Base-by-base conservation (phyloP, 1,140 invertebrate genomes). In the Ylistrum balloti region DNA sequence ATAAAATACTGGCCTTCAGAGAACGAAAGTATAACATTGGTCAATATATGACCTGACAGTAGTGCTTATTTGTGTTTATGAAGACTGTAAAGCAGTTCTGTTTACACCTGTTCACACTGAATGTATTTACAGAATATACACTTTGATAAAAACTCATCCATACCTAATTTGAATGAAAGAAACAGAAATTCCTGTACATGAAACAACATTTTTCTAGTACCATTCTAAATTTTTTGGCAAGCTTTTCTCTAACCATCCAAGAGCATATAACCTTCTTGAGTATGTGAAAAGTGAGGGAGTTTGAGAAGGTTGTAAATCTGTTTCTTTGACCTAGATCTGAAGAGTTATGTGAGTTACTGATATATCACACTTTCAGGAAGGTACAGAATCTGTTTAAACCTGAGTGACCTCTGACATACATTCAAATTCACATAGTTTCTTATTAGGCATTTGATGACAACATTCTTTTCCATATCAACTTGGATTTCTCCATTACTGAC, bases 391-490 rank as follows among this genome's bases (percentile, higher is more conserved):
- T 17, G 56, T 74, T 28, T 74, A n/a, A 74, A n/a, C 56, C 56
- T 28, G 56, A 74, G 28, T 74, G 56, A 74, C n/a, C 56, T n/a
- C 11, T 74, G 56, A 74, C 56, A n/a, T n/a, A 74, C 56, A 74
- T 74, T 74, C 22, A 74, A 74, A 28, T 74, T 74, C 56, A n/a
- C 56, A n/a, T 7, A 28, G n/a, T n/a, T n/a, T n/a, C n/a, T n/a
- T n/a, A n/a, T n/a, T n/a, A n/a, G n/a, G n/a, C n/a, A n/a, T n/a
- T n/a, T n/a, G n/a, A n/a, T n/a, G n/a, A n/a, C n/a, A n/a, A 74
- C n/a, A 28, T 74, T 74, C 56, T 28, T 28, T 11, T n/a, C n/a
- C 56, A 28, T 28, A 74, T n/a, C 22, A 74, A 74, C n/a, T n/a
- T n/a, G n/a, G n/a, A n/a, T n/a, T n/a, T n/a, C n/a, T n/a, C n/a